Evolutionary conservation across 2,797 vertebrate genomes (phyloP).

Genomic region (Lithobates pipiens): DNA sequence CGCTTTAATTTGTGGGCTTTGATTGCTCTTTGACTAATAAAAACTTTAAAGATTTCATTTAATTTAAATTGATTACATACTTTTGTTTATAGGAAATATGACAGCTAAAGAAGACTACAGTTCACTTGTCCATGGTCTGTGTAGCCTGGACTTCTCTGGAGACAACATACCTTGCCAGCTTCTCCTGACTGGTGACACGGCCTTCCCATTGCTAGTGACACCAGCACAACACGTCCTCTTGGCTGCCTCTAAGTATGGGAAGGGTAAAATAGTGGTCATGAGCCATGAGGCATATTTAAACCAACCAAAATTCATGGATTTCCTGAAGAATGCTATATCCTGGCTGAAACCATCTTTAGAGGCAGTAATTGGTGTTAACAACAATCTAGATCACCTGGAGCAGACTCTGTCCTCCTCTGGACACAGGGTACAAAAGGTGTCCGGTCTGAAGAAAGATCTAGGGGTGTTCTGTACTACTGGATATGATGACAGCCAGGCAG

Average conservation of each 20-base stretch:
- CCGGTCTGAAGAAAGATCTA: conserved; percentile 3
- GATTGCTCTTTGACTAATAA: too few species aligned
- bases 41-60: too few species aligned
- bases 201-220: conserved; percentile 75
- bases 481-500: conserved; percentile 64
- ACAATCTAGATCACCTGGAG: conserved; percentile 63
- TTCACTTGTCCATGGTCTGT: conserved; percentile 69
- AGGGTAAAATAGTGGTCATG: conserved; percentile 71
- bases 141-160: conserved; percentile 71
- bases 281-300: conserved; percentile 72
- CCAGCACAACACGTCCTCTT: conserved; percentile 74
- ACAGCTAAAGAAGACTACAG: conserved; percentile 67
- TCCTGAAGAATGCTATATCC: conserved; percentile 73
- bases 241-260: conserved; percentile 74
- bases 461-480: conserved; percentile 72
- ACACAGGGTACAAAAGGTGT: conserved; percentile 48
- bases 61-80: neutral
- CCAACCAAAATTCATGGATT: conserved; percentile 66
- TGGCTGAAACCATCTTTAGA: conserved; percentile 72
- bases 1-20: too few species aligned
- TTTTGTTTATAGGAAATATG: conserved; percentile 15
- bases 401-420: conserved; percentile 66
- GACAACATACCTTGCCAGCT: conserved; percentile 72
- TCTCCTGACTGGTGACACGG: conserved; percentile 71
- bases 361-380: conserved; percentile 69